A percentile compares a stretch with the other conserved stretches of the same genome.
Evolutionary conservation across 2,888 invertebrate genomes (phyloP).

Genomic region (Pyrrhosoma nymphula): DNA sequence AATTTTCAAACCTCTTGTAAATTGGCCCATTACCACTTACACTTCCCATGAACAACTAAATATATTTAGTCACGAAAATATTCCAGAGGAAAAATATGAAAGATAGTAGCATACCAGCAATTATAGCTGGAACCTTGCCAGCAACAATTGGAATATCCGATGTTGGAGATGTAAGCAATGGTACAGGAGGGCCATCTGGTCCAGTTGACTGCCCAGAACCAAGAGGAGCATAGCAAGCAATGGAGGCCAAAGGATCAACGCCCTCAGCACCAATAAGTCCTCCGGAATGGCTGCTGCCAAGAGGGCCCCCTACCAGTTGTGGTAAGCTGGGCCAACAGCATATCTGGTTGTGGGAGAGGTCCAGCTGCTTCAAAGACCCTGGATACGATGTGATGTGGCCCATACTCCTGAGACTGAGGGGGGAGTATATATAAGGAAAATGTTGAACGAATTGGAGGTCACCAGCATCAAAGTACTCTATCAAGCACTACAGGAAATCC

Average conservation of each 20-base stretch:
- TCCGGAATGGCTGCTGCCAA: slow-evolving; percentile 9
- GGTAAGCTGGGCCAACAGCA: slow-evolving; percentile 94
- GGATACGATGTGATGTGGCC: slow-evolving; percentile 95
- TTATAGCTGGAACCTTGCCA: slow-evolving; percentile 40
- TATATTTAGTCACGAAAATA: background rate
- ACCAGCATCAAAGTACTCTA: too few relatives aligned
- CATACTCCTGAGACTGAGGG: slow-evolving; percentile 79
- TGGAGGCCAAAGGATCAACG: slow-evolving; percentile 79
- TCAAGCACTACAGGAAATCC: too few relatives aligned
- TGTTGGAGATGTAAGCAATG: slow-evolving; percentile 56
- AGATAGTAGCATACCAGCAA: slow-evolving; percentile 20
- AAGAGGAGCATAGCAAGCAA: slow-evolving; percentile 85
- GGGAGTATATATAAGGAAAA: slow-evolving; percentile 42
- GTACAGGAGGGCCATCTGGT: slow-evolving; percentile 37
- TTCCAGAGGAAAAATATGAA: background rate
- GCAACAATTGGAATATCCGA: slow-evolving; percentile 42
- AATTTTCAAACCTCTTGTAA: too few relatives aligned
- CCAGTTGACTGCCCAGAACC: slow-evolving; percentile 71
- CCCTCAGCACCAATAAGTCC: slow-evolving; percentile 31
- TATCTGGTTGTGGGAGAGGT: slow-evolving; percentile 95
- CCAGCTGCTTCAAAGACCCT: slow-evolving; percentile 91
- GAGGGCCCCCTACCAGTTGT: slow-evolving; percentile 79
- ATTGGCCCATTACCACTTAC: too few relatives aligned
- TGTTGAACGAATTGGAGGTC: too few relatives aligned
- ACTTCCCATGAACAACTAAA: too few relatives aligned